Conservation (phyloP, 2,113 vertebrate genomes). For the Pituophis catenifer region DNA sequence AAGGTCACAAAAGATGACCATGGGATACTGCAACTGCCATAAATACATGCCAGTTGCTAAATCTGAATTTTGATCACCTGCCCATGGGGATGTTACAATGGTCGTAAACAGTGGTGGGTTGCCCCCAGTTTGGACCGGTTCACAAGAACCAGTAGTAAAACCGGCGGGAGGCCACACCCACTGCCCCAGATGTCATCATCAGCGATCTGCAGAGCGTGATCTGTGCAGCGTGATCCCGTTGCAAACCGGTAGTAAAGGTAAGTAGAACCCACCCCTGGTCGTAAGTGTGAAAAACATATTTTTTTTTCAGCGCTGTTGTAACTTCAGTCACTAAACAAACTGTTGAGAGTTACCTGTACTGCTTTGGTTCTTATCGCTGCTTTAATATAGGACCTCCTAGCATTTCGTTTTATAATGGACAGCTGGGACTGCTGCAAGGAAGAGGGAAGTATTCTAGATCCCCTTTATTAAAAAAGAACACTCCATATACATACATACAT, state of each 20-base stretch:
- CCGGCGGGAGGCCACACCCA: too few species aligned
- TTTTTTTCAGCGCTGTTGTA: background rate
- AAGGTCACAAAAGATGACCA: background rate
- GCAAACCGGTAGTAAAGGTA: too few species aligned
- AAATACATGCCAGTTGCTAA: background rate
- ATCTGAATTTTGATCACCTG: background rate
- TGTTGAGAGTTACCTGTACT: background rate
- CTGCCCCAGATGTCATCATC: too few species aligned
- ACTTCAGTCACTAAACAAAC: background rate
- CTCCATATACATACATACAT: too few species aligned
- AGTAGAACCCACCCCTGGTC: too few species aligned
- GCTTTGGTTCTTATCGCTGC: background rate
- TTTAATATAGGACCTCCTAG: background rate
- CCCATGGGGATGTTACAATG: background rate
- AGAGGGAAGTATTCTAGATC: background rate
- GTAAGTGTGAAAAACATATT: too few species aligned
- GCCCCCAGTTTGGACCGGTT: too few species aligned
- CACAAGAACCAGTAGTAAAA: too few species aligned
- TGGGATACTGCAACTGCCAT: fast-evolving
- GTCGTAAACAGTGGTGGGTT: background rate
- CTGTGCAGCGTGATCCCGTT: too few species aligned
- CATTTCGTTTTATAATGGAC: background rate
- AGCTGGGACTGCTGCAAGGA: background rate
- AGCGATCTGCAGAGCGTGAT: too few species aligned
- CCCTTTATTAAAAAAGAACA: too few species aligned